Conservation (phyloP, 1,140 invertebrate species). For the Ostrea edulis region DNA sequence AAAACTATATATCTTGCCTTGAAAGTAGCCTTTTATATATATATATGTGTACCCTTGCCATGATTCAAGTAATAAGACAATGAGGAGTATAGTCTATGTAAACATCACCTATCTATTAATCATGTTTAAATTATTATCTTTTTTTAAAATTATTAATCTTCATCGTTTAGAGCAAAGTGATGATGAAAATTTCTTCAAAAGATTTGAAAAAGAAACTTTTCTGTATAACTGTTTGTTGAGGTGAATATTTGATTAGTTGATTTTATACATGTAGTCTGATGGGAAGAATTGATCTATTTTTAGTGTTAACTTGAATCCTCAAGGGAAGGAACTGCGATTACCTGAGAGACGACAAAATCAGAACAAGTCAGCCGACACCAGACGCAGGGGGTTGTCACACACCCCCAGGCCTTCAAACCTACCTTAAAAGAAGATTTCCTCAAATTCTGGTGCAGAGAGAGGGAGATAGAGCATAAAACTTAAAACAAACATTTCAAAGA, state of each 20-base stretch:
- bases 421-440: neutral
- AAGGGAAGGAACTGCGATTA: neutral
- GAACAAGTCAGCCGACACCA: slow-evolving; percentile 5
- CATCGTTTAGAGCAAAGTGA: too few species aligned
- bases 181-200: neutral
- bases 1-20: neutral
- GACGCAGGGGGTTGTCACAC: neutral
- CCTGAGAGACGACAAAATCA: neutral
- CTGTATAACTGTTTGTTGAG: neutral
- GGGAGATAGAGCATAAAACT: neutral
- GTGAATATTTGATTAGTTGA: neutral
- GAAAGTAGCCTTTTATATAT: neutral
- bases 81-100: too few species aligned
- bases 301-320: slow-evolving; percentile 32
- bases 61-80: too few species aligned
- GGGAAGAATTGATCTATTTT: neutral
- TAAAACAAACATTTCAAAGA: neutral
- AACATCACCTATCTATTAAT: too few species aligned
- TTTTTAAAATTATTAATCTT: too few species aligned
- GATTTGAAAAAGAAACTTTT: neutral
- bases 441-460: neutral
- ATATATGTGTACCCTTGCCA: neutral
- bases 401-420: neutral
- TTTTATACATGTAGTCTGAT: neutral
- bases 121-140: too few species aligned